A percentile compares a stretch with the other conserved stretches of the same genome.
These are phyloP conservation scores for Andrena flavipes DNA, from an alignment of 2,888 invertebrate species.

Conservation along the genomic window DNA sequence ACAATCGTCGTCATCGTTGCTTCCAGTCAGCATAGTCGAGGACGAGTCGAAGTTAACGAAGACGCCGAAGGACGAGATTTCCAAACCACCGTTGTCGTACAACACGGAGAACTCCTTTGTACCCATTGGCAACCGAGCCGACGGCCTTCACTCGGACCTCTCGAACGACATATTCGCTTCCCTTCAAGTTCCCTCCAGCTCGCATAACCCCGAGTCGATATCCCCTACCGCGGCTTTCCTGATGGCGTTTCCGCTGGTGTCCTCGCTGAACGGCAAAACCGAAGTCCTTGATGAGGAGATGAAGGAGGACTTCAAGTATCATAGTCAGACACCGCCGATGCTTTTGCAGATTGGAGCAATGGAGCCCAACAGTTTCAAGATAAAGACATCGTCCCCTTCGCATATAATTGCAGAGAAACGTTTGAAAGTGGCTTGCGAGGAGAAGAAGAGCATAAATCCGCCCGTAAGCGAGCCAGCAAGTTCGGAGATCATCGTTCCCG, in stretches of 20 bases:
- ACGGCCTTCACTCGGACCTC: slow-evolving; percentile 85
- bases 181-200: slow-evolving; percentile 86
- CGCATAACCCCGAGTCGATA: slow-evolving; percentile 87
- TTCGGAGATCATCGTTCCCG: slow-evolving; percentile 53
- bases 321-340: slow-evolving; percentile 84
- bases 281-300: slow-evolving; percentile 87
- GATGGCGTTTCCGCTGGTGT: slow-evolving; percentile 91
- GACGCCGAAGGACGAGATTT: slow-evolving; percentile 71
- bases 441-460: slow-evolving; percentile 52
- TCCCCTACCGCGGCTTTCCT: slow-evolving; percentile 92
- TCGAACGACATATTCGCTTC: slow-evolving; percentile 88
- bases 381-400: slow-evolving; percentile 72
- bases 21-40: slow-evolving; percentile 44
- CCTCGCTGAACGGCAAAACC: slow-evolving; percentile 86
- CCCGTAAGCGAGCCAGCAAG: slow-evolving; percentile 38
- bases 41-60: slow-evolving; percentile 67
- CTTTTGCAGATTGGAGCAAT: slow-evolving; percentile 82
- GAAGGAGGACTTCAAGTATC: slow-evolving; percentile 84
- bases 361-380: slow-evolving; percentile 83
- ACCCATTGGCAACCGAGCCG: slow-evolving; percentile 79
- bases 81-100: slow-evolving; percentile 77
- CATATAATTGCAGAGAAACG: slow-evolving; percentile 60
- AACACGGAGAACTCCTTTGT: slow-evolving; percentile 81
- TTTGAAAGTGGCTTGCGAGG: slow-evolving; percentile 48
- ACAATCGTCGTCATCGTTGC: slow-evolving; percentile 48